These are phyloP conservation scores for Lottia gigantea DNA, from an alignment of 2,888 invertebrate species.

Conservation along the genomic window DNA sequence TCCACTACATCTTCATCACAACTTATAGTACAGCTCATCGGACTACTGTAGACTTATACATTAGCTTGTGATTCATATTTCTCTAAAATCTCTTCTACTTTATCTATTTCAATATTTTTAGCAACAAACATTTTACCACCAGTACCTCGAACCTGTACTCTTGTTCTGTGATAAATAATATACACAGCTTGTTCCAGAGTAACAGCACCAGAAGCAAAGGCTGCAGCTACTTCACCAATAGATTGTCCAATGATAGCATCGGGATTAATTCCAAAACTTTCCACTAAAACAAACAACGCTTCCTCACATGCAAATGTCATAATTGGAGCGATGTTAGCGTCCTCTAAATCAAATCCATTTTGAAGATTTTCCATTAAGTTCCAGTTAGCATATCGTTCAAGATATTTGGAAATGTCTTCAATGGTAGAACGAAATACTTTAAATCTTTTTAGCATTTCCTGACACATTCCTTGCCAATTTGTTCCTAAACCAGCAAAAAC, in stretches of 20 bases:
- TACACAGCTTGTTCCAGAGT: slow-evolving; percentile 41
- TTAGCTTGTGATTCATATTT: slow-evolving; percentile 22
- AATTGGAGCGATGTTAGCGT: slow-evolving; percentile 41
- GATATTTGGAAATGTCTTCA: slow-evolving; percentile 32
- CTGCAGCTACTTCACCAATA: slow-evolving; percentile 53
- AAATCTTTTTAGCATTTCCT: slow-evolving; percentile 34
- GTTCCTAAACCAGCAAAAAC: slow-evolving; percentile 58
- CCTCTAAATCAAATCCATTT: slow-evolving; percentile 26
- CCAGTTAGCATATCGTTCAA: slow-evolving; percentile 32
- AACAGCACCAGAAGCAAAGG: slow-evolving; percentile 36
- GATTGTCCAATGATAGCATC: slow-evolving; percentile 49
- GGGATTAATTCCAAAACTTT: slow-evolving; percentile 37
- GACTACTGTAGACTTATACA: slow-evolving; percentile 37
- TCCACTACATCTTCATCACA: slow-evolving; percentile 34
- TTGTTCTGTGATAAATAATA: slow-evolving; percentile 46
- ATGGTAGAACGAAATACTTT: slow-evolving; percentile 37
- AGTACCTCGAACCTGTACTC: slow-evolving; percentile 30
- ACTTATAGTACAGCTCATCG: slow-evolving; percentile 34
- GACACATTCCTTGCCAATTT: slow-evolving; percentile 52
- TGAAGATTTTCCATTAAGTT: slow-evolving; percentile 33
- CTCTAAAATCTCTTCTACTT: slow-evolving; percentile 31
- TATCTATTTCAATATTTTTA: slow-evolving; percentile 28
- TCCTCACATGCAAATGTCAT: slow-evolving; percentile 50
- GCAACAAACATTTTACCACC: slow-evolving; percentile 49
- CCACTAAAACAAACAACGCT: slow-evolving; percentile 39